Evolutionary conservation across 2,113 vertebrate species (phyloP), one percentile per base, ranked within the genome.

Genomic region (Eubucco bourcierii): DNA sequence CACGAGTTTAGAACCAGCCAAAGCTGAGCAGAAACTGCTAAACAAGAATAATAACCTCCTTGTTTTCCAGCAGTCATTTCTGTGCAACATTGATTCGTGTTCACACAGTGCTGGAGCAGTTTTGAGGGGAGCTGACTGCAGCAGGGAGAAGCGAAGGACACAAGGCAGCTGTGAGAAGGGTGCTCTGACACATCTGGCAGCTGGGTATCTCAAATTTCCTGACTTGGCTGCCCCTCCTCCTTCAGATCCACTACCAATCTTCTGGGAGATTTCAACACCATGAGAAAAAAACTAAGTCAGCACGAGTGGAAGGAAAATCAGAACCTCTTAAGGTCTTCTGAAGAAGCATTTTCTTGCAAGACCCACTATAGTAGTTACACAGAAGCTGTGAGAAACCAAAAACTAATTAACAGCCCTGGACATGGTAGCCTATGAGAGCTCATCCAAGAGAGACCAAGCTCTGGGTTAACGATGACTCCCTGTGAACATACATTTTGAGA

Each of bases 161-260:
- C 0, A 64, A 98, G 90, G 92, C 91, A 55, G 84, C 89, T 4
- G 28, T 97, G 58, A 83, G 90, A 50, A 84, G 90, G 79, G 88
- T 92, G 34, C 96, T 97, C 59, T 70, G 53, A 47, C 91, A 87
- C 53, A 41, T 96, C 28, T 87, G 94, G 8, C 95, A 97, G 4
- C 95, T 98, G 11, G 90, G 96, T 88, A 89, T 97, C 91, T 94
- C 95, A 14, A 97, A 97, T 94, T 98, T 98, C 78, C 95, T 97
- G 47, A 97, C 95, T 34, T 95, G 97, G 80, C 92, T 98, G 74
- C 25, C 97, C 4, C 91, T 98, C 33, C 95, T 97, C 85, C 96
- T 98, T 94, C 82, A 94, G 61, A 97, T 98, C 20, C 60, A 93
- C 97, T 90, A 68, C 94, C 82, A 98, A 97, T 79, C 95, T 85